Evolutionary conservation across 2,888 invertebrate species (phyloP), one percentile per base, ranked within the genome.

Genomic region (Parochlus steinenii): DNA sequence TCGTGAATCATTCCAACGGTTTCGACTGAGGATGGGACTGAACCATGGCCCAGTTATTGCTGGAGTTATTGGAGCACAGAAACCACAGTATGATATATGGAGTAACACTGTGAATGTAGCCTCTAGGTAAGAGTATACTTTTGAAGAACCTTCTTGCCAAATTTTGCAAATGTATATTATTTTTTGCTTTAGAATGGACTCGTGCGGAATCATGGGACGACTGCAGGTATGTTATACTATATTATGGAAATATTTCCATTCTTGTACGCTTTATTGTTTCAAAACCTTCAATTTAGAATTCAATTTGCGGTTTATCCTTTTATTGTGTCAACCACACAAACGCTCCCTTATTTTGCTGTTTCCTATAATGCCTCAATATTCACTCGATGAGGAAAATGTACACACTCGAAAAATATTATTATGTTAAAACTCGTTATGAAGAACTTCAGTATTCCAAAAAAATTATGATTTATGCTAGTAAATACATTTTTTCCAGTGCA

Each of bases 21-120:
- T 97, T 55, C 82, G 87, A 50, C 67, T 97, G 17, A 69, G 93
- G 58, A 86, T 95, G 55, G 97, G 58, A 18, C 48, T 59, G 37
- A 59, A 59, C 48, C 59, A 59, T 41, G 59, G 59, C 1, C 58
- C 59, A 8, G 41, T 41, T 1, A 41, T 39, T 23, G 89, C 89
- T 0, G 89, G 89, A 0, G 87, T 90, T 11, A 83, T 90, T 2
- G 89, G 89, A 0, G 93, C 93, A 0, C 89, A 93, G 55, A 95
- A 95, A 53, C 95, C 95, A 0, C 93, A 95, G 59, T 95, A 93
- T 58, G 95, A 97, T 54, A 95, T 97, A 47, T 97, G 95, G 95
- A 92, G 95, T 10, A 93, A 97, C 59, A 93, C 95, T 12, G 36
- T 22, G 8, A 22, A 22, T 22, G 10, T 23, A 23, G 4, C 10